A percentile compares a stretch with the other conserved stretches of the same genome.
These are phyloP conservation scores for Lithophane semibrunnea DNA, from an alignment of 2,888 invertebrate species.

Conservation along the genomic window DNA sequence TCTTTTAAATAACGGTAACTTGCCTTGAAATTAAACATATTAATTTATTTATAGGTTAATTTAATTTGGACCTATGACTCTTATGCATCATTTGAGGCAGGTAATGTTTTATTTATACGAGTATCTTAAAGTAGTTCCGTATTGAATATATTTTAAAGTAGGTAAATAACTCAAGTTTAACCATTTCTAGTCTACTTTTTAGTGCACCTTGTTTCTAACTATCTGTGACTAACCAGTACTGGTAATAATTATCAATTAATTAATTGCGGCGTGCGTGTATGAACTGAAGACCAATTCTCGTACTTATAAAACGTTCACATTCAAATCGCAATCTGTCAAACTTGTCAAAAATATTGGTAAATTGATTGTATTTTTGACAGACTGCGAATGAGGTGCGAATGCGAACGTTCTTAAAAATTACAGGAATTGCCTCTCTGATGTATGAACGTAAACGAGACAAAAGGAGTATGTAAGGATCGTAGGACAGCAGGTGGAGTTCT, in stretches of 20 bases:
- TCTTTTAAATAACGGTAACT: neutral
- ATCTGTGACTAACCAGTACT: neutral
- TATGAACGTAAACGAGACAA: no score
- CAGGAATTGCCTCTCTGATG: no score
- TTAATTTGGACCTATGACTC: conserved; percentile 13
- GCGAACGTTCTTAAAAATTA: no score
- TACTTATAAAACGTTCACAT: no score
- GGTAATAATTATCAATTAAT: neutral
- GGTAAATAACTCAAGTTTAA: neutral
- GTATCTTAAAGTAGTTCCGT: neutral
- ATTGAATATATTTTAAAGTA: neutral
- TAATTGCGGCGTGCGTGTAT: no score
- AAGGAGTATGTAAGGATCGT: no score
- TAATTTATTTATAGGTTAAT: conserved; percentile 1
- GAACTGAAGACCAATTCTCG: no score
- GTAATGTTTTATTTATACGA: conserved; percentile 20
- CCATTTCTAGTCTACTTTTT: neutral
- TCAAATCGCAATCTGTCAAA: no score
- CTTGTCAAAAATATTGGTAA: no score
- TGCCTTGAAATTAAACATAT: conserved; percentile 9
- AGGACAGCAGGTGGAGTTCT: no score
- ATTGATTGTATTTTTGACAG: no score
- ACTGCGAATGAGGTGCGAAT: no score
- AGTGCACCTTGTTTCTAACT: neutral
- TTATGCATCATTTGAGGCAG: conserved; percentile 24